A percentile compares a stretch with the other conserved stretches of the same genome.
These are phyloP conservation scores for Neolamprologus caudopunctatus DNA, from an alignment of 2,113 vertebrate species.

Conservation along the genomic window DNA sequence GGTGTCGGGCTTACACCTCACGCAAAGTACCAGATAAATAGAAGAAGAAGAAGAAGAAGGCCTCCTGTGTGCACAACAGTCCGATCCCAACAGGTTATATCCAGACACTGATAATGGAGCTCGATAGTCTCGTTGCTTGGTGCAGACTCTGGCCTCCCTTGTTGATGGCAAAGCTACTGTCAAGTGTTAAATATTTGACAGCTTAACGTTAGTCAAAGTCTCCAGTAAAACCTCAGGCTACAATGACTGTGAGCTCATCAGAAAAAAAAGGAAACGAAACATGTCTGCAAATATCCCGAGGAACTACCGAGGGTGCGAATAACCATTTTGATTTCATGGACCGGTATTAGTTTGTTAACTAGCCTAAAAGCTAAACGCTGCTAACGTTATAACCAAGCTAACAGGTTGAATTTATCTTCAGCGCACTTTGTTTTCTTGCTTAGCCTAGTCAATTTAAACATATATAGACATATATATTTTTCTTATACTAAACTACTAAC, in stretches of 20 bases:
- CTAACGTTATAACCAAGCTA: slow-evolving; percentile 12
- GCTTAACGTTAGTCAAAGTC: slow-evolving; percentile 4
- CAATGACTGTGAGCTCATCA: background rate
- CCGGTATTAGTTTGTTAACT: background rate
- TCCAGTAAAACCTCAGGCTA: slow-evolving; percentile 9
- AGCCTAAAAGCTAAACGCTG: slow-evolving; percentile 7
- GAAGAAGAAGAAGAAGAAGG: background rate
- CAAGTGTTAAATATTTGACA: slow-evolving; percentile 54
- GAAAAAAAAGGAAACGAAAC: background rate
- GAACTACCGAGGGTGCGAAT: background rate
- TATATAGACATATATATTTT: background rate
- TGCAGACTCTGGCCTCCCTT: slow-evolving; percentile 19
- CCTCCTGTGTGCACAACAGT: background rate
- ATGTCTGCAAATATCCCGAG: background rate
- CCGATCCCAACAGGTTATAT: background rate
- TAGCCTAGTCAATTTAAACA: background rate
- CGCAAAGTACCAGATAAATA: background rate
- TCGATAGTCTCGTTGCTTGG: background rate
- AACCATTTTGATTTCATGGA: background rate
- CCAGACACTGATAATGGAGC: background rate
- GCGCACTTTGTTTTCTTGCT: background rate
- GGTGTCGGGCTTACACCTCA: slow-evolving; percentile 32
- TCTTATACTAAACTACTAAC: background rate
- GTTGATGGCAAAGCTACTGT: slow-evolving; percentile 4
- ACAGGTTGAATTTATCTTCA: background rate